Evolutionary conservation across 2,797 vertebrate genomes (phyloP), one percentile per base, ranked within the genome.

Genomic region (Neosilurus hyrtlii): DNA sequence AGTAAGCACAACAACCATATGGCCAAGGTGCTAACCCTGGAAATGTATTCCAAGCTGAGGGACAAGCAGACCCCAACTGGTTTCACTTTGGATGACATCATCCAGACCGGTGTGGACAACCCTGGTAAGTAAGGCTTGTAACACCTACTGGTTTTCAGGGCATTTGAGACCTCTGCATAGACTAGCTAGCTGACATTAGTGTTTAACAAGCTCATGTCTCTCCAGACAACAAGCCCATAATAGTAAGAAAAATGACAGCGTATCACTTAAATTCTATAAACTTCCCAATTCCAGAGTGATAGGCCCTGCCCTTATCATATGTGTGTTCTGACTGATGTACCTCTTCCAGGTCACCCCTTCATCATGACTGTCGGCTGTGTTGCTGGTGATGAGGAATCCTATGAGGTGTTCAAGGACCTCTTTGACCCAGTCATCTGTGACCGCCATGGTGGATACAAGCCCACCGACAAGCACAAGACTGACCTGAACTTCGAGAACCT

Each of bases 311-410:
- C 51, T n/a, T n/a, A 20, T 61, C 56, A 76, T 43, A 30, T 62
- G 26, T 70, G 30, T 49, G 9, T 56, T 68, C 70, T 86, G 51
- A 76, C 1, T 57, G 26, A 26, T 61, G 9, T 10, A 12, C 56
- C 37, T 70, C 35, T 67, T 72, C 76, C 61, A 93, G 97, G 97
- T 90, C 97, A 98, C 91, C 97, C 97, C 88, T 98, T 94, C 95
- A 98, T 98, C 95, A 97, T 98, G 97, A 98, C 96, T 0, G 97
- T 98, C 83, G 97, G 97, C 91, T 97, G 96, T 0, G 96, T 98
- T 11, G 96, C 96, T 18, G 97, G 97, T 68, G 97, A 98, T 24
- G 97, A 98, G 90, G 97, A 98, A 88, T 94, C 93, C 86, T 98
- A 98, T 0, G 91, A 90, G 0, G 91, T 96, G 49, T 98, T 98